A percentile compares a stretch with the other conserved stretches of the same genome.
phyloP scores from a whole-genome alignment of 1,140 invertebrate species.

The Thaumetopoea pityocampa region DNA sequence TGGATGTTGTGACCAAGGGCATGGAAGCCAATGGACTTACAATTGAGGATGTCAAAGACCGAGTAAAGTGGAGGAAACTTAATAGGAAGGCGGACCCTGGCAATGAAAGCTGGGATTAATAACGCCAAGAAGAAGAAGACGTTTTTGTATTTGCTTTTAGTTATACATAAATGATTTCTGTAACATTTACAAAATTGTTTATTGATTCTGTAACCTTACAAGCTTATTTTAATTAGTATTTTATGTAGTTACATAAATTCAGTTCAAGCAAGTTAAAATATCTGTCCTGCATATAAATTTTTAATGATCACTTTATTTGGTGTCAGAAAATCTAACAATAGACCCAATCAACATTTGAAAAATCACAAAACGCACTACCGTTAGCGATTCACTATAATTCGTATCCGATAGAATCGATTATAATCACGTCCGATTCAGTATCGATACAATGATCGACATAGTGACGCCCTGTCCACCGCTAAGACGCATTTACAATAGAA shows the following conservation, averaged over 20 bases:
- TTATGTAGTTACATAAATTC: neutral
- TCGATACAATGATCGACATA: conserved; percentile 56
- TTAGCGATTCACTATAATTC: conserved; percentile 41
- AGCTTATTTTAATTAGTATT: neutral
- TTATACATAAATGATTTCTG: too few species aligned
- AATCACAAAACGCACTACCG: conserved; percentile 57
- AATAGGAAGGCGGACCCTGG: too few species aligned
- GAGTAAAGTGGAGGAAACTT: too few species aligned
- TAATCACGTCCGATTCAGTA: conserved; percentile 59
- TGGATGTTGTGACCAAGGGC: too few species aligned
- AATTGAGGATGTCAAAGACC: too few species aligned
- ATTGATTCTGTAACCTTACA: too few species aligned
- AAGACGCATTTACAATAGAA: conserved; percentile 44
- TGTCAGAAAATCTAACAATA: conserved; percentile 47
- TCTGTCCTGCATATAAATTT: conserved; percentile 17
- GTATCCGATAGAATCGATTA: conserved; percentile 32
- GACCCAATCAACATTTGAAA: conserved; percentile 50
- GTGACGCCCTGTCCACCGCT: conserved; percentile 41
- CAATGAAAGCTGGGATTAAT: too few species aligned
- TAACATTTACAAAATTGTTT: too few species aligned
- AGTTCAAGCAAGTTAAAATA: neutral
- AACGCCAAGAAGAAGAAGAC: too few species aligned
- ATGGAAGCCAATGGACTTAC: too few species aligned
- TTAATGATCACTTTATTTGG: conserved; percentile 53
- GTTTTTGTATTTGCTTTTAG: too few species aligned